These are phyloP conservation scores for Pangasianodon gigas DNA, from an alignment of 2,113 vertebrate genomes.

Conservation along the genomic window DNA sequence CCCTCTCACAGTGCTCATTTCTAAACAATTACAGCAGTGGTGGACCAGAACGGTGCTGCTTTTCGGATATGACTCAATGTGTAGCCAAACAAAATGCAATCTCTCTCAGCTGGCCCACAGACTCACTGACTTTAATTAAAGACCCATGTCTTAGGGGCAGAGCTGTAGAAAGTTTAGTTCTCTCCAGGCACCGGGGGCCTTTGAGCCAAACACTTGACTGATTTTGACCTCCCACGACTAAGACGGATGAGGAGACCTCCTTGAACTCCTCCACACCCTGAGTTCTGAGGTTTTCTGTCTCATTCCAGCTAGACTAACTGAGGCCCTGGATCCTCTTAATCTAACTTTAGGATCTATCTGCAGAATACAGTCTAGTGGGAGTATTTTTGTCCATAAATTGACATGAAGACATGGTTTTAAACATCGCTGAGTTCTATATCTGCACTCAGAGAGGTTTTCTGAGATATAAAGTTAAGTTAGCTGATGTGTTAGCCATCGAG, in stretches of 20 bases:
- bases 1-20: background rate
- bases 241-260: slow-evolving; percentile 39
- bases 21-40: background rate
- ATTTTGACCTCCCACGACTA: slow-evolving; percentile 37
- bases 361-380: background rate
- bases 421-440: background rate
- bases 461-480: background rate
- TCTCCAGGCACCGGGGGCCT: slow-evolving; percentile 24
- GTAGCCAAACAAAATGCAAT: slow-evolving; percentile 11
- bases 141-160: slow-evolving; percentile 38
- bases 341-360: background rate
- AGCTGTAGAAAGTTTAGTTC: slow-evolving; percentile 42
- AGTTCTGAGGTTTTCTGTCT: slow-evolving; percentile 23
- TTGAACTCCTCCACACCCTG: slow-evolving; percentile 14
- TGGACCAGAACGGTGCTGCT: background rate
- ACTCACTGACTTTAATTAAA: slow-evolving; percentile 49
- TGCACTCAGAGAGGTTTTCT: background rate
- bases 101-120: slow-evolving; percentile 32
- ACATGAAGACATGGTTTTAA: too few species aligned
- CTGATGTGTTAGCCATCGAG: background rate
- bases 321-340: background rate
- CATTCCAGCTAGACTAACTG: background rate
- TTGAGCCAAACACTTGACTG: slow-evolving; percentile 41
- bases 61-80: background rate
- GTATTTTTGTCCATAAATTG: background rate